Evolutionary conservation across 53 echinoderm and acorn worm genomes (phyloP).

Genomic region (Paracentrotus lividus): DNA sequence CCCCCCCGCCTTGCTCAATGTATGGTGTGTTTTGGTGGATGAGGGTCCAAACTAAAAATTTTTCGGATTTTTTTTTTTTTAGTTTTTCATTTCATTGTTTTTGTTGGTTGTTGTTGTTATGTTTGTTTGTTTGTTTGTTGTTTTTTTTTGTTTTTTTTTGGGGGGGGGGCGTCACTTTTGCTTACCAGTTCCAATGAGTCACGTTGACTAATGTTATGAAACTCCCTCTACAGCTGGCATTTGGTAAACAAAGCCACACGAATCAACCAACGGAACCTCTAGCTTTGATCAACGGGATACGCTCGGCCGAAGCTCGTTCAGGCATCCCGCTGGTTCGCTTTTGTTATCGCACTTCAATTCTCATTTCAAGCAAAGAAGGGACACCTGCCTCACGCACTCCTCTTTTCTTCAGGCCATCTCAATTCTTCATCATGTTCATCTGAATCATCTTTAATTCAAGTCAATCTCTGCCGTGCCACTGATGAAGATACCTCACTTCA

Average conservation of each 20-base stretch:
- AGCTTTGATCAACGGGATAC: neutral
- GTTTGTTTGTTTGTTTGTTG: too few relatives aligned
- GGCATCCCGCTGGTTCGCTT: too few relatives aligned
- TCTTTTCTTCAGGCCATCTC: too few relatives aligned
- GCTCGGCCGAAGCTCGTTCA: neutral
- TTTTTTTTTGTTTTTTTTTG: too few relatives aligned
- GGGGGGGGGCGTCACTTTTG: too few relatives aligned
- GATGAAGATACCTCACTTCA: neutral
- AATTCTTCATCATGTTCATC: neutral
- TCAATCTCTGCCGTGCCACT: neutral
- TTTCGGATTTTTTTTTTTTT: too few relatives aligned
- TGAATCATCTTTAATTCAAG: neutral
- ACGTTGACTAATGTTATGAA: neutral
- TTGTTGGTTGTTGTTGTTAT: too few relatives aligned
- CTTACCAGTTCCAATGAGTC: neutral
- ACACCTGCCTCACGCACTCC: neutral
- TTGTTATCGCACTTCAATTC: too few relatives aligned
- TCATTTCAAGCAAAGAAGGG: neutral
- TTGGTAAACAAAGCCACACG: neutral
- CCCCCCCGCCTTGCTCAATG: too few relatives aligned
- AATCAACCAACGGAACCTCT: neutral
- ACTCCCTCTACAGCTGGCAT: conserved; percentile 23
- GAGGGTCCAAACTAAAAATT: too few relatives aligned
- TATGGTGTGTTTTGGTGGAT: too few relatives aligned
- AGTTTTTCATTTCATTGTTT: too few relatives aligned